Percentiles rank a stretch among this genome's conserved stretches.
These are phyloP conservation scores for Phaethornis superciliosus DNA, from an alignment of 2,113 vertebrate genomes.

Conservation along the genomic window DNA sequence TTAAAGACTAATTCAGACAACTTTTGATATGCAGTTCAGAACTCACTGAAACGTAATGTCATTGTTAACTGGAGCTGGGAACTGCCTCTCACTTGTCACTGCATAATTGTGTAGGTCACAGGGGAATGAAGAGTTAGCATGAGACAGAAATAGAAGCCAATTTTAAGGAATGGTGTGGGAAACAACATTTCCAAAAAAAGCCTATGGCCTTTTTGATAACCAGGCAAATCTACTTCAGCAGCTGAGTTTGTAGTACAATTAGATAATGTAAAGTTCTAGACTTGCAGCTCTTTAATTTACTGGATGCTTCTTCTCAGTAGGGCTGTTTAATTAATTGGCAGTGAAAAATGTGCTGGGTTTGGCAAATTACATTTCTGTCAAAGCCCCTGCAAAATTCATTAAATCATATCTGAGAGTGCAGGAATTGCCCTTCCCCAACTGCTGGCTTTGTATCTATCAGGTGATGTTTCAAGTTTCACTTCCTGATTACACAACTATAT, in stretches of 20 bases:
- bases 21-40: background rate
- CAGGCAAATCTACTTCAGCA: constrained; percentile 17
- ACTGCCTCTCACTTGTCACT: background rate
- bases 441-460: background rate
- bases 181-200: background rate
- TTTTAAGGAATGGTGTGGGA: background rate
- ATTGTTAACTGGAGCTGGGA: background rate
- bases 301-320: constrained; percentile 34
- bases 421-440: constrained; percentile 18
- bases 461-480: background rate
- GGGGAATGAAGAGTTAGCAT: background rate
- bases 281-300: constrained; percentile 62
- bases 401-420: constrained; percentile 36
- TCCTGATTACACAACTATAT: background rate
- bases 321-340: constrained; percentile 67
- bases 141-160: background rate
- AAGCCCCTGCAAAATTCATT: constrained; percentile 42
- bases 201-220: background rate
- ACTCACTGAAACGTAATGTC: background rate
- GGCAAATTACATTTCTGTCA: constrained; percentile 65
- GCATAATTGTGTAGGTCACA: background rate
- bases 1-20: background rate
- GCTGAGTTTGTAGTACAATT: constrained; percentile 46
- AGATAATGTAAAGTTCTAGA: constrained; percentile 53
- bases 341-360: constrained; percentile 65